A percentile compares a stretch with the other conserved stretches of the same genome.
These are phyloP conservation scores for Scaptomyza hsui DNA, from an alignment of 1,140 invertebrate species.

Conservation along the genomic window DNA sequence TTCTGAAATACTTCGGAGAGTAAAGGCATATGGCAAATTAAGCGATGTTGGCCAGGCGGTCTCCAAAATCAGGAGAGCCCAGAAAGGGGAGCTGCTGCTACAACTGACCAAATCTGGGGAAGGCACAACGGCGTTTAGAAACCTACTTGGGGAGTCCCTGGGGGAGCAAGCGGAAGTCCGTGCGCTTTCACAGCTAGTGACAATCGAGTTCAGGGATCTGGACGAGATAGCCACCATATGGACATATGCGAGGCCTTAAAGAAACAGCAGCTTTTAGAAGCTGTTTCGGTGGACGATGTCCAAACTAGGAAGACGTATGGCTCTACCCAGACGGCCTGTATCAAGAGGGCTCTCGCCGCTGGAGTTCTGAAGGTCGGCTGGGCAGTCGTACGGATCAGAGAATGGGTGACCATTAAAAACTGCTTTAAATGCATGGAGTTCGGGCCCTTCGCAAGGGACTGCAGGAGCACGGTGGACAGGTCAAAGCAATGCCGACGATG, in stretches of 20 bases:
- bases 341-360: too few species aligned
- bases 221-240: background rate
- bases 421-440: too few species aligned
- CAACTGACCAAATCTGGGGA: background rate
- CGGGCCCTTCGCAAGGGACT: too few species aligned
- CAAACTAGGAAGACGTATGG: too few species aligned
- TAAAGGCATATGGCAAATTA: background rate
- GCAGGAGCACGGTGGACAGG: too few species aligned
- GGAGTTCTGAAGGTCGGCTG: too few species aligned
- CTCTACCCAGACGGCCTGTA: too few species aligned
- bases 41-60: background rate
- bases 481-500: too few species aligned
- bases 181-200: background rate
- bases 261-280: background rate
- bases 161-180: background rate
- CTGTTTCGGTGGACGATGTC: background rate
- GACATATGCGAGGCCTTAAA: background rate
- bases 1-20: too few species aligned
- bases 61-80: background rate
- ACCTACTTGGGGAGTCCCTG: background rate
- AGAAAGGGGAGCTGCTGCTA: background rate
- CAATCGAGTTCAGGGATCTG: background rate
- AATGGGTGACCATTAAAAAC: too few species aligned
- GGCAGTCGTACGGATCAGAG: too few species aligned
- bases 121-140: background rate